Conservation (phyloP, 2,113 vertebrate species). For the Tricholaema leucomelas region DNA sequence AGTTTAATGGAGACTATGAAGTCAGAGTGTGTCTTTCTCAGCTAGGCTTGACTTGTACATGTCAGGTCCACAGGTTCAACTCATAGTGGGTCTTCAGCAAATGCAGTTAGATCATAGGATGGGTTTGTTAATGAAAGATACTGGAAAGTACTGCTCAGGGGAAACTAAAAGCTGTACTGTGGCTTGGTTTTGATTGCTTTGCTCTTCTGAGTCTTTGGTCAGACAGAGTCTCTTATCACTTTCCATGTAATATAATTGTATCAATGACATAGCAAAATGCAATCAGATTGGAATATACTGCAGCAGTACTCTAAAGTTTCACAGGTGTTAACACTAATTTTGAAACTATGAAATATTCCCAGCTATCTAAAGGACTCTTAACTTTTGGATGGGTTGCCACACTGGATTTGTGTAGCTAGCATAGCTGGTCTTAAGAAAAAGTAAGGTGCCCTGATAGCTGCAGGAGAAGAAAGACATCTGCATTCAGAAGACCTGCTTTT, state of each 20-base stretch:
- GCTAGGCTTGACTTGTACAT: not conserved
- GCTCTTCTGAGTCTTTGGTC: conserved; percentile 1
- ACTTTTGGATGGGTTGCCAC: not conserved
- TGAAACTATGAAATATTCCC: not conserved
- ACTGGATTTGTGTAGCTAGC: not conserved
- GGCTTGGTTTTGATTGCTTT: conserved; percentile 22
- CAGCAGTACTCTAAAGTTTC: not conserved
- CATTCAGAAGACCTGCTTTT: not conserved
- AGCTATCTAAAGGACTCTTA: not conserved
- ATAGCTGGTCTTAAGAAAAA: not conserved
- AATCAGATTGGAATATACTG: not conserved
- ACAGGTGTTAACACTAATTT: not conserved
- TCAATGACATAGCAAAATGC: not conserved
- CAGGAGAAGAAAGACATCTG: not conserved
- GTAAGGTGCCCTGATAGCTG: not conserved
- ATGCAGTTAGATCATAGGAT: not conserved
- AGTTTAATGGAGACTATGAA: not conserved
- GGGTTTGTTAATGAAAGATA: conserved; percentile 21
- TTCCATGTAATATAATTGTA: not conserved
- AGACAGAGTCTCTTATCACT: not conserved
- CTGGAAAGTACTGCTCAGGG: not conserved
- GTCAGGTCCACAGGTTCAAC: not conserved
- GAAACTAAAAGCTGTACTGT: conserved; percentile 1
- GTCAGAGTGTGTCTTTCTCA: not conserved
- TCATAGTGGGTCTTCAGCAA: not conserved